Base-by-base conservation (phyloP, 2,797 vertebrate species). In the Karalla daura region DNA sequence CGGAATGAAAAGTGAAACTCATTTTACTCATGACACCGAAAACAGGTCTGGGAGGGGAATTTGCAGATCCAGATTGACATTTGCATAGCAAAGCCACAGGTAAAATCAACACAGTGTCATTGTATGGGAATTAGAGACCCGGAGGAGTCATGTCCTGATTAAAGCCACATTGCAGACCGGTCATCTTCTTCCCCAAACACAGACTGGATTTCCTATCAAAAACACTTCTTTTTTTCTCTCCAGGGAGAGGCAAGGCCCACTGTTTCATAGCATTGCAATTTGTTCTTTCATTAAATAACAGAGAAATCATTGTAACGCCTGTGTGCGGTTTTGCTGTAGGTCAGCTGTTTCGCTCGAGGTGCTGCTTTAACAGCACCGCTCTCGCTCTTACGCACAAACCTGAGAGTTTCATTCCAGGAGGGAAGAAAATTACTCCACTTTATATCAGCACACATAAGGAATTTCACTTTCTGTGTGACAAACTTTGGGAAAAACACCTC, bases 331-430 rank as follows among this genome's bases (percentile, higher is more conserved):
- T 51, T 15, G 1, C 36, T 76, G 70, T 18, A 12, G 15, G 37
- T 79, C 81, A 74, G 54, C 72, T 79, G 76, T 58, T 81, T 54
- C 21, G 35, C 61, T 47, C 2, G n/a, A 36, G 60, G 51, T 56
- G 1, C 17, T 12, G 5, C 18, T 49, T 20, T 43, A 69, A 58
- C 23, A 59, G 15, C 6, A 40, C 14, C 17, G n/a, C n/a, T n/a
- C 21, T 17, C 18, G 17, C 21, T 70, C 25, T 37, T 20, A 23
- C 32, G 4, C 37, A 63, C 21, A 50, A 50, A 46, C 30, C 47
- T 40, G 8, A 17, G 20, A 46, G 30, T 18, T 44, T 44, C 4
- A 41, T 49, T 47, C 24, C 11, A 18, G 17, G 17, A 27, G 59
- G 7, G 27, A 5, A 18, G 14, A 35, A 24, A 69, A 36, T 7